Evolutionary conservation across 2,797 vertebrate genomes (phyloP).

Genomic region (Sebastes steindachneri): DNA sequence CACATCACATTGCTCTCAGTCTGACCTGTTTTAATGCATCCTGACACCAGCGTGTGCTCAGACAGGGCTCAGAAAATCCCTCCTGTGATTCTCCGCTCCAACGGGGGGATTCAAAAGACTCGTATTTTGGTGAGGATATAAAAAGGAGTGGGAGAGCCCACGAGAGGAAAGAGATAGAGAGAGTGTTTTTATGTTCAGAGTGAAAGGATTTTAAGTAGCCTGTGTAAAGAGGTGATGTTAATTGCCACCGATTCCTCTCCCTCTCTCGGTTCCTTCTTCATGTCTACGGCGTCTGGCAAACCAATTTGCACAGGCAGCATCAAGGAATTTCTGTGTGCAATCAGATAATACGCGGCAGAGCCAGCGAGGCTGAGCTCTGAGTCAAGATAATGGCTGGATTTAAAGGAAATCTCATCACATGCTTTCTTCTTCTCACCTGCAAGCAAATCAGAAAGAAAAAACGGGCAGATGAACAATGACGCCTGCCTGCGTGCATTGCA

Average conservation of each 20-base stretch:
- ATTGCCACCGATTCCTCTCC: slow-evolving; percentile 66
- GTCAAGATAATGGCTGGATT: slow-evolving; percentile 68
- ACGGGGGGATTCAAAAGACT: slow-evolving; percentile 65
- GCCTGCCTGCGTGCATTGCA: slow-evolving; percentile 2
- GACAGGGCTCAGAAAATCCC: slow-evolving; percentile 40
- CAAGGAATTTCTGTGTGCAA: slow-evolving; percentile 66
- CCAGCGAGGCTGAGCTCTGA: slow-evolving; percentile 52
- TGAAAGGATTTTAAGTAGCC: slow-evolving; percentile 64
- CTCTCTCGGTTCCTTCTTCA: slow-evolving; percentile 21
- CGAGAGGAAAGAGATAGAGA: slow-evolving; percentile 29
- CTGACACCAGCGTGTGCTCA: slow-evolving; percentile 57
- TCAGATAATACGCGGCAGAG: slow-evolving; percentile 69
- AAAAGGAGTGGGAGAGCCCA: slow-evolving; percentile 47
- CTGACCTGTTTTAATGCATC: slow-evolving; percentile 70
- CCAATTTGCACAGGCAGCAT: slow-evolving; percentile 56
- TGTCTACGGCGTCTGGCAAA: slow-evolving; percentile 45
- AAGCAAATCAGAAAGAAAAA: slow-evolving; percentile 51
- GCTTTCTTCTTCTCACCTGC: slow-evolving; percentile 62
- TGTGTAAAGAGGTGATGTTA: slow-evolving; percentile 68
- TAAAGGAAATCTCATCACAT: slow-evolving; percentile 55
- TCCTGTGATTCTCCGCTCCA: slow-evolving; percentile 17
- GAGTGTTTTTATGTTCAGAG: slow-evolving; percentile 26
- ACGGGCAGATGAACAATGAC: slow-evolving; percentile 25
- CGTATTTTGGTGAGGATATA: slow-evolving; percentile 49
- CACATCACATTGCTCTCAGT: slow-evolving; percentile 47